Conservation (phyloP, 35 echinoderm and acorn worm genomes). For the Holothuria glaberrima region DNA sequence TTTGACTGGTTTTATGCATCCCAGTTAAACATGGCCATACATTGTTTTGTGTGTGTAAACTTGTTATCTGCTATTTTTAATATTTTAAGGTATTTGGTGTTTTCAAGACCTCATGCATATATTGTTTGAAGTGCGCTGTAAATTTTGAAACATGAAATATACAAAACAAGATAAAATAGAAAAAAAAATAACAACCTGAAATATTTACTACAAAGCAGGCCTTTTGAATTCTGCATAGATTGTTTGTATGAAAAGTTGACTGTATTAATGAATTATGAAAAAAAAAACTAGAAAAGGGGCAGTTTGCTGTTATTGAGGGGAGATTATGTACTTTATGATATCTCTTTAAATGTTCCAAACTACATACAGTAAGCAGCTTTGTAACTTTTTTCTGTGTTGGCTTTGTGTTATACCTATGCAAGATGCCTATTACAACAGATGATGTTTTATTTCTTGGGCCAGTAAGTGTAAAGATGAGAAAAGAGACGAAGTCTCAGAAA, state of each 20-base stretch:
- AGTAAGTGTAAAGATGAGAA: neutral
- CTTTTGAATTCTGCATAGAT: neutral
- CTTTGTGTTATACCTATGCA: constrained; percentile 30
- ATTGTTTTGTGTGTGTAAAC: too few relatives aligned
- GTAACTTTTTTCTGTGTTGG: neutral
- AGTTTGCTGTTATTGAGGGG: neutral
- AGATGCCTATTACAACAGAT: constrained; percentile 16
- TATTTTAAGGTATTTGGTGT: too few relatives aligned
- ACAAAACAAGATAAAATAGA: too few relatives aligned
- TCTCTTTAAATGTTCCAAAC: neutral
- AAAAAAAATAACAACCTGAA: too few relatives aligned
- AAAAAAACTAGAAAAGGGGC: neutral
- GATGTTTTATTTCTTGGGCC: constrained; percentile 5
- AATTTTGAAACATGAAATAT: too few relatives aligned
- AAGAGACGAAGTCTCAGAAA: neutral
- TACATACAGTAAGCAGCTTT: neutral
- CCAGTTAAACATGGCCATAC: too few relatives aligned
- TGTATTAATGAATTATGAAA: neutral
- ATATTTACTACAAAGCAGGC: too few relatives aligned
- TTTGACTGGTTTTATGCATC: too few relatives aligned
- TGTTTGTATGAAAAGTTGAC: neutral
- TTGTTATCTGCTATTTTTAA: too few relatives aligned
- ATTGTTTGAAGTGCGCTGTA: too few relatives aligned
- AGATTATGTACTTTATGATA: neutral
- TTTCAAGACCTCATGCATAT: too few relatives aligned